Evolutionary conservation across 53 echinoderm and acorn worm species (phyloP), one percentile per base, ranked within the genome.

Genomic region (Holothuria scabra): DNA sequence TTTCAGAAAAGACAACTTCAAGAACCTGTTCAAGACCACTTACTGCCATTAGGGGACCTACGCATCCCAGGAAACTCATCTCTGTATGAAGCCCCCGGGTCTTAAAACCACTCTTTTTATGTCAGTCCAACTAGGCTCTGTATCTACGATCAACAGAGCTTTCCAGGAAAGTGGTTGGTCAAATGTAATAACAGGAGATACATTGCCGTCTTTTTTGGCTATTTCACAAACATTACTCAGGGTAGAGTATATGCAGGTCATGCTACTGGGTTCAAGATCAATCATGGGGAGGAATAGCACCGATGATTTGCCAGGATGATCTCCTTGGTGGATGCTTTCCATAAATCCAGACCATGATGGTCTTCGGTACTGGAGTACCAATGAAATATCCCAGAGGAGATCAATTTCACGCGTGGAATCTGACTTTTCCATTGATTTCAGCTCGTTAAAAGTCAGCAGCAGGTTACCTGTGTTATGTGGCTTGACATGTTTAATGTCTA

Each of bases 141-240:
- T 7, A 16, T 20, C 16, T 5, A 80, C 60, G 30, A 90, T 86
- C 33, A 12, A 18, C 19, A 63, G 12, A 18, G 90, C 82, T 63
- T 89, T 89, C 85, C 78, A 85, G 65, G 35, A 84, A 12, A 89
- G 85, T 56, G 89, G 85, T 67, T 89, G 89, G 65, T 88, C 88
- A 74, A 88, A 89, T 16, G 89, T 89, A 11, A 88, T n/a, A 5
- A 88, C 76, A 19, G 88, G 88, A 5, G 74, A 46, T 7, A 64
- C 64, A 64, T 78, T 76, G 49, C 78, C 29, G 2, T 13, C 8
- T 34, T 41, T 78, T 21, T 65, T 22, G 86, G 76, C 19, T 78
- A 64, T 13, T 33, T n/a, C 30, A 38, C 59, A 74, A 24, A 88
- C 76, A 64, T 21, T 84, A 9, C 3, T 2, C 30, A 88, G 78